A percentile compares a stretch with the other conserved stretches of the same genome.
These are phyloP conservation scores for Casuarius casuarius DNA, from an alignment of 2,113 vertebrate species.

Conservation along the genomic window DNA sequence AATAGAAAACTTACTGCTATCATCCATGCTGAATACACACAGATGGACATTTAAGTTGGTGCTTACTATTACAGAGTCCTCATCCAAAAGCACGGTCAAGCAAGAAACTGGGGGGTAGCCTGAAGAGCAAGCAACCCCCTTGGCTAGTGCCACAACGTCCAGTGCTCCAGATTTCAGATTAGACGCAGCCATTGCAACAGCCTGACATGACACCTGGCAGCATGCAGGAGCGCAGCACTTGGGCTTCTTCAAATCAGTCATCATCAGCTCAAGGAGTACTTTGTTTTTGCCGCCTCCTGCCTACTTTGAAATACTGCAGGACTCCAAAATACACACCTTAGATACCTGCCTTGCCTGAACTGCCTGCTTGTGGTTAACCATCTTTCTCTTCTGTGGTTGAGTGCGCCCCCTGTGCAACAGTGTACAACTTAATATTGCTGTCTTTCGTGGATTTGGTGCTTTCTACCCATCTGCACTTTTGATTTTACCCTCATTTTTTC, in stretches of 20 bases:
- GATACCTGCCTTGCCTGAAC: not conserved
- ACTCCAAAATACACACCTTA: not conserved
- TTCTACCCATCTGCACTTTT: not conserved
- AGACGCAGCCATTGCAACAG: not conserved
- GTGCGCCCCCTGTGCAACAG: not conserved
- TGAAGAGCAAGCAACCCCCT: not conserved
- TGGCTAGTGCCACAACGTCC: accelerated
- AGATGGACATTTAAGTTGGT: not conserved
- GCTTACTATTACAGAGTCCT: not conserved
- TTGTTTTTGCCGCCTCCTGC: not conserved
- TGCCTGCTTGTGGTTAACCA: not conserved
- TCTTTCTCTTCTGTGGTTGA: not conserved
- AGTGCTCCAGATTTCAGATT: not conserved
- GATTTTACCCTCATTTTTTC: not conserved
- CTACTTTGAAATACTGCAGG: not conserved
- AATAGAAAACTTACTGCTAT: not conserved
- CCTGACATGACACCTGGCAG: accelerated
- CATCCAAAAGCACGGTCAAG: accelerated
- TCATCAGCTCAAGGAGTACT: not conserved
- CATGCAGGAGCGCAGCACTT: not conserved
- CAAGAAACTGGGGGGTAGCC: not conserved
- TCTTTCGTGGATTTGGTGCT: not conserved
- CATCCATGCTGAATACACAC: not conserved
- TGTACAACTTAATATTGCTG: not conserved
- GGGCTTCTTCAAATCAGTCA: not conserved